Evolutionary conservation across 2,113 vertebrate species (phyloP), one percentile per base, ranked within the genome.

Genomic region (Gymnocephalus cernua): DNA sequence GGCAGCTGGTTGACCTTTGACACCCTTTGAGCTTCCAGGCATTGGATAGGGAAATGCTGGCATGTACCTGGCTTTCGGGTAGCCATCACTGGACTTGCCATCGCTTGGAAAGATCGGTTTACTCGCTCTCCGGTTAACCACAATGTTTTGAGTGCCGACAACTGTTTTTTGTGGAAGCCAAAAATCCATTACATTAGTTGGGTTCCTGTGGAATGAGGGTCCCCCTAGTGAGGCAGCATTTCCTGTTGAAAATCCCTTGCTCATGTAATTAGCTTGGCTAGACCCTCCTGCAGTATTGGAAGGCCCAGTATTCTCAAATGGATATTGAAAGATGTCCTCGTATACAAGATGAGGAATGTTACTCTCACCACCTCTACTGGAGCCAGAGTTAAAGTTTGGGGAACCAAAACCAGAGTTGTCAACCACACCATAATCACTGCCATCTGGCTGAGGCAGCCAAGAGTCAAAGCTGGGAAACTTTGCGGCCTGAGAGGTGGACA

Each of bases 241-340:
- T 3, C 1, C n/a, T 41, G 8, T 16, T 59, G 61, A 71, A 27
- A 53, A 47, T 2, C 6, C 16, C 1, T 4, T 1, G 3, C 25
- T 12, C 23, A 19, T 3, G 18, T 54, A 1, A 7, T 32, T 2
- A 8, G 7, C 8, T 3, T 18, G 4, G 14, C 7, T 0, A 2
- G 23, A 25, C 1, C 16, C 27, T 8, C 16, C n/a, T 29, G 56
- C 50, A 35, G n/a, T 1, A 50, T 21, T 32, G 0, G 44, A 2
- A 4, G 63, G 1, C 10, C 1, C 11, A 1, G 21, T 0, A 3
- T 7, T 47, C 23, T n/a, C 6, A 12, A 29, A 53, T 18, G 54
- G 67, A 68, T 87, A 67, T 2, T 54, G 9, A 63, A 83, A 88
- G 3, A 85, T 7, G 0, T 77, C 29, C 29, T 88, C 82, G 47